These are phyloP conservation scores for Styela clava DNA, from an alignment of 23 tunicate genomes.

Conservation along the genomic window DNA sequence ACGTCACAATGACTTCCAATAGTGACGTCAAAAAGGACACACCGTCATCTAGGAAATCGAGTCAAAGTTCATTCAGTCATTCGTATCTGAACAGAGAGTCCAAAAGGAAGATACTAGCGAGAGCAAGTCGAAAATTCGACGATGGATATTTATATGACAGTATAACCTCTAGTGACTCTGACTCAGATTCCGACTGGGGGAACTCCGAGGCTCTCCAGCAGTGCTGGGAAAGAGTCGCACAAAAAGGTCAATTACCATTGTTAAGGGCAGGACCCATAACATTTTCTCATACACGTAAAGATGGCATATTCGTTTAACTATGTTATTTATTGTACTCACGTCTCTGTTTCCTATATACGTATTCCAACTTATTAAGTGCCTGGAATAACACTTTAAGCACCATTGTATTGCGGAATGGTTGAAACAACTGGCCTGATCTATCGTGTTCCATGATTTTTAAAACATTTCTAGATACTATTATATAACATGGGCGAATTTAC, in stretches of 20 bases:
- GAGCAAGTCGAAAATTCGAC: conserved; percentile 6
- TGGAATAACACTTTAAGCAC: too few species aligned
- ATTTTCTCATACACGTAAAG: conserved; percentile 19
- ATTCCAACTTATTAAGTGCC: too few species aligned
- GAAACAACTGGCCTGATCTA: too few species aligned
- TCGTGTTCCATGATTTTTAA: too few species aligned
- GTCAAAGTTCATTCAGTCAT: background rate
- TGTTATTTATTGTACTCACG: too few species aligned
- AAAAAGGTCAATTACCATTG: conserved; percentile 7
- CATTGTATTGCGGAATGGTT: too few species aligned
- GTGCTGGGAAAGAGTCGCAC: conserved; percentile 26
- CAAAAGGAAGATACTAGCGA: conserved; percentile 5
- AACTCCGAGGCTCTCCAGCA: conserved; percentile 14
- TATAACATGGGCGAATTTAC: too few species aligned
- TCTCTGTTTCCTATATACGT: too few species aligned
- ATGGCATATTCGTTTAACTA: conserved; percentile 24
- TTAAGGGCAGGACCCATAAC: conserved; percentile 7
- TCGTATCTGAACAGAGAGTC: background rate
- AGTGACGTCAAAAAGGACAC: conserved; percentile 2
- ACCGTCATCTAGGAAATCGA: background rate
- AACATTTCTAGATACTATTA: too few species aligned
- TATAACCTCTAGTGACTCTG: conserved; percentile 15
- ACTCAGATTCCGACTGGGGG: conserved; percentile 25
- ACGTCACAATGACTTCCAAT: background rate
- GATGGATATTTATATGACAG: conserved; percentile 18